A percentile compares a stretch with the other conserved stretches of the same genome.
Conservation (phyloP, 2,888 invertebrate genomes). For the Cataglyphis cursor region DNA sequence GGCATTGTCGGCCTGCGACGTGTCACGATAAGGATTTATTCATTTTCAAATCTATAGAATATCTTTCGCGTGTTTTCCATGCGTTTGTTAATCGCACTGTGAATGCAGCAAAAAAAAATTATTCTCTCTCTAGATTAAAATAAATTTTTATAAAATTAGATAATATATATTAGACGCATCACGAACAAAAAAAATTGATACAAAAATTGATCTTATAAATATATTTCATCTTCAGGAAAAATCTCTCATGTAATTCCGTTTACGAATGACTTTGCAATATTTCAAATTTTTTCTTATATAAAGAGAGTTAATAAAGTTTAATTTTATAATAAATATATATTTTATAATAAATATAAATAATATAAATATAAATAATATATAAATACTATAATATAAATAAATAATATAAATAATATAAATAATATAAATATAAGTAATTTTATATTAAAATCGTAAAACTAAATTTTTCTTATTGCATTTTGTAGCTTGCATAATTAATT, state of each 20-base stretch:
- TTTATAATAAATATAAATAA: too few relatives aligned
- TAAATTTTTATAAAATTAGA: background rate
- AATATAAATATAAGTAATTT: too few relatives aligned
- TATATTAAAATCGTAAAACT: background rate
- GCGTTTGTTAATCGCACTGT: slow-evolving; percentile 30
- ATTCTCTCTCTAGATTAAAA: background rate
- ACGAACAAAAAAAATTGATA: background rate
- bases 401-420: too few relatives aligned
- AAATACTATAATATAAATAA: too few relatives aligned
- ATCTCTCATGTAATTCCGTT: background rate
- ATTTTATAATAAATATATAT: background rate
- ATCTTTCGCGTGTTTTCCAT: slow-evolving; percentile 49
- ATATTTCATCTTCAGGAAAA: background rate
- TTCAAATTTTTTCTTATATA: background rate
- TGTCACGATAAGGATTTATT: slow-evolving; percentile 58
- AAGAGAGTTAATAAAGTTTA: background rate
- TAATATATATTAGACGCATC: background rate
- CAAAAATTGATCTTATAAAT: background rate
- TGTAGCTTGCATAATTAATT: background rate
- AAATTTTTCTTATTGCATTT: background rate
- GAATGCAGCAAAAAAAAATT: slow-evolving; percentile 13
- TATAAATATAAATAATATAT: too few relatives aligned
- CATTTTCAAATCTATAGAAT: slow-evolving; percentile 53
- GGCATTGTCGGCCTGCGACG: slow-evolving; percentile 48
- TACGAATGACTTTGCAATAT: background rate